Evolutionary conservation across 2,797 vertebrate genomes (phyloP), one percentile per base, ranked within the genome.

Genomic region (Aeoliscus strigatus): DNA sequence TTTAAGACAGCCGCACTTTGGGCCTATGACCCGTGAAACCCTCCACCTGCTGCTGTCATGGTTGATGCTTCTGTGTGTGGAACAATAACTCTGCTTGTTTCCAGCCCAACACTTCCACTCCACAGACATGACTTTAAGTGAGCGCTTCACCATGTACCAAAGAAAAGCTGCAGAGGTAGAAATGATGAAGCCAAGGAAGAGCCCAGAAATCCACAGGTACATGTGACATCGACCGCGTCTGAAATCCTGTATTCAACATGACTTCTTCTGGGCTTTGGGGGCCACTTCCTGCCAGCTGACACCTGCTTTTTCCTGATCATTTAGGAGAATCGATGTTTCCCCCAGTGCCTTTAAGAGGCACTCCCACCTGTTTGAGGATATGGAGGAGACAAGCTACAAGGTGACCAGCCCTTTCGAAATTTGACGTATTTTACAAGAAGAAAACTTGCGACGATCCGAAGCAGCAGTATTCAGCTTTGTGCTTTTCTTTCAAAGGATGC

Each of bases 321-420:
- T 3, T 21, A 99, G 96, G 94, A 92, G 95, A 90, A 99, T 99
- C 85, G 95, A 98, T 91, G 94, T 99, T 87, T 98, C 95, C 86
- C 96, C 95, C 88, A 99, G 95, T 94, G 94, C 93, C 81, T 97
- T 98, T 93, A 98, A 94, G 91, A 97, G 94, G 86, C 94, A 96
- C 90, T 84, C 91, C 87, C 93, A 94, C 70, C 86, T 92, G 83
- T 96, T 96, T 86, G 95, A 97, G 76, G 95, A 98, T 77, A 65
- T 90, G 79, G 96, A 94, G 70, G 94, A 96, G 75, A 75, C 88
- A 61, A 84, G 90, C 87, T 96, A 93, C 87, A 99, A 97, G 96
- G 95, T 99, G 92, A 99, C 88, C 80, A 70, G 75, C 65, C 86
- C 79, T 85, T 90, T 89, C 80, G 64, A 81, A 78, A 80, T 82